Evolutionary conservation across 2,113 vertebrate species (phyloP).

Genomic region (Stomatorhinus ivindoensis): DNA sequence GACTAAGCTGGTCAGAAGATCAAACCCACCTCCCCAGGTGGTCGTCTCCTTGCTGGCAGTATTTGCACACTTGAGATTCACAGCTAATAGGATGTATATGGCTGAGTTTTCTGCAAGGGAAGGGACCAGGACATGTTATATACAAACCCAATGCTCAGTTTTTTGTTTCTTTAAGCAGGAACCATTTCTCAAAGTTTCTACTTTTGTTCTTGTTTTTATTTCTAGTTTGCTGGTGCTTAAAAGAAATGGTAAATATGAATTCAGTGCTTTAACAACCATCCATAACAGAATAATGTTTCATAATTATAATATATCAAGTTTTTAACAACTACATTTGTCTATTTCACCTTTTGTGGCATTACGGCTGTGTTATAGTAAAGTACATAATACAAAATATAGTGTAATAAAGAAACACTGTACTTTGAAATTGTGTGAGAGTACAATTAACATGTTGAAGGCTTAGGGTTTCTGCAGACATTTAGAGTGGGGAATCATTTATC

Average conservation of each 20-base stretch:
- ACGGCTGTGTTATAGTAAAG: neutral
- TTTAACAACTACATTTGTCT: neutral
- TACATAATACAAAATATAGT: neutral
- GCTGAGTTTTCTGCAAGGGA: slow-evolving; percentile 71
- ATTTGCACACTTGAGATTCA: slow-evolving; percentile 63
- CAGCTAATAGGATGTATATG: slow-evolving; percentile 72
- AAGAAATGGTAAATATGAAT: neutral
- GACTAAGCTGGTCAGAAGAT: neutral
- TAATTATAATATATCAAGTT: neutral
- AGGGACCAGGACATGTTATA: slow-evolving; percentile 58
- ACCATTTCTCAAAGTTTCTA: neutral
- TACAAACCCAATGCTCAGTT: slow-evolving; percentile 30
- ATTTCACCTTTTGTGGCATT: neutral
- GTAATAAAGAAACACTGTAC: neutral
- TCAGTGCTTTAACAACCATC: neutral
- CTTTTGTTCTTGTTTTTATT: neutral
- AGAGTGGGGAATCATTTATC: slow-evolving; percentile 22
- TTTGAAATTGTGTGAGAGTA: neutral
- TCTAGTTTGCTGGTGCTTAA: neutral
- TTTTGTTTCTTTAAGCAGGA: neutral
- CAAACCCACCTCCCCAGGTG: slow-evolving; percentile 4
- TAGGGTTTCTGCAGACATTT: neutral
- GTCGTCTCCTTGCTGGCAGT: slow-evolving; percentile 9
- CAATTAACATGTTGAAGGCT: slow-evolving; percentile 38
- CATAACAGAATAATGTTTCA: neutral